A percentile compares a stretch with the other conserved stretches of the same genome.
phyloP scores from a whole-genome alignment of 1,140 invertebrate genomes.

The Streblospio benedicti region DNA sequence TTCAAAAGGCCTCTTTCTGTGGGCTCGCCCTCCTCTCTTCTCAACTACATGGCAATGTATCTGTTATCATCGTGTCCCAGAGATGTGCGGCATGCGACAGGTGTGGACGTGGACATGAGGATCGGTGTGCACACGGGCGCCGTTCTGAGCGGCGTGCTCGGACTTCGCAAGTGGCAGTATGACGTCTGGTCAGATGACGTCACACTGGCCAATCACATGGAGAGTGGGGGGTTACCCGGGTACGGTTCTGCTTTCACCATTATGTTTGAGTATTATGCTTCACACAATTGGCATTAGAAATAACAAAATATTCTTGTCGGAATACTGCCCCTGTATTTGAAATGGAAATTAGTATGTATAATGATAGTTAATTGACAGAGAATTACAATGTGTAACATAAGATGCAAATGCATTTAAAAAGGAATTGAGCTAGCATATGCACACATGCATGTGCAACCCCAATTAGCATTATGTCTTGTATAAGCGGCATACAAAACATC shows the following conservation, averaged over 20 bases:
- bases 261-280: too few species aligned
- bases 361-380: background rate
- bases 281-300: too few species aligned
- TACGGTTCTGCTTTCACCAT: constrained; percentile 18
- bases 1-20: too few species aligned
- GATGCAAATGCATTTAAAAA: background rate
- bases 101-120: constrained; percentile 72
- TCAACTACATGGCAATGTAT: too few species aligned
- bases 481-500: too few species aligned
- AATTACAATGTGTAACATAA: background rate
- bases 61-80: too few species aligned
- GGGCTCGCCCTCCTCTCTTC: too few species aligned
- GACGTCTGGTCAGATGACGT: constrained; percentile 96
- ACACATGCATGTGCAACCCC: too few species aligned
- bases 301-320: too few species aligned
- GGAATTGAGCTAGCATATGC: too few species aligned
- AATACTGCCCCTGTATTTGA: background rate
- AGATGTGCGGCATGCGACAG: constrained; percentile 76
- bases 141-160: constrained; percentile 84
- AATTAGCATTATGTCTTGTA: too few species aligned
- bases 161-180: constrained; percentile 91
- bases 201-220: constrained; percentile 89
- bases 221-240: constrained; percentile 85
- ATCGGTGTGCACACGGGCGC: constrained; percentile 88
- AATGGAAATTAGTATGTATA: background rate